These are phyloP conservation scores for Abscondita cerata DNA, from an alignment of 2,888 invertebrate species.

Conservation along the genomic window DNA sequence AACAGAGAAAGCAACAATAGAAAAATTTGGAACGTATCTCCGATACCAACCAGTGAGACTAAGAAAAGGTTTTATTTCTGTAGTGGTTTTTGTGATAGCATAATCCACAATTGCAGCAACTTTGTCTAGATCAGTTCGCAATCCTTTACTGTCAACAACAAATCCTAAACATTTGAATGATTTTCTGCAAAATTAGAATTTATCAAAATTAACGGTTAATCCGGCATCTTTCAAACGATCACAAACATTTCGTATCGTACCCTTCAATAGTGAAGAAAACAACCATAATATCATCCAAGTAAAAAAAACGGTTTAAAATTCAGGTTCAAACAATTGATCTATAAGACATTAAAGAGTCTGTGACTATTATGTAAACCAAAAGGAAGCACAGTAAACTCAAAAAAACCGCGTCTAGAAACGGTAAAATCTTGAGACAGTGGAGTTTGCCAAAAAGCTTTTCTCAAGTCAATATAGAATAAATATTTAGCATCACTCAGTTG, in stretches of 20 bases:
- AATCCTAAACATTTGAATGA: constrained; percentile 42
- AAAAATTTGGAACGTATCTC: constrained; percentile 43
- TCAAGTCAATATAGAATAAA: constrained; percentile 39
- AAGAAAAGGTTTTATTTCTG: constrained; percentile 44
- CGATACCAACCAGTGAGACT: constrained; percentile 45
- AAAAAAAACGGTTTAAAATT: constrained; percentile 25
- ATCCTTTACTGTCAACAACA: constrained; percentile 39
- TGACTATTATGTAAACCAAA: constrained; percentile 39
- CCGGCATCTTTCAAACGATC: constrained; percentile 32
- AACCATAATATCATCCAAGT: constrained; percentile 43
- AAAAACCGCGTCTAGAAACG: constrained; percentile 44
- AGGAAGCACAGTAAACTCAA: constrained; percentile 40
- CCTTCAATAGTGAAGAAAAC: constrained; percentile 22
- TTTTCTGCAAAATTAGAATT: constrained; percentile 41
- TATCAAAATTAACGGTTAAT: constrained; percentile 41
- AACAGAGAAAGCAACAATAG: constrained; percentile 40
- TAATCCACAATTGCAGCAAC: constrained; percentile 42
- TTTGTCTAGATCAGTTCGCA: constrained; percentile 44
- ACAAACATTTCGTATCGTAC: constrained; percentile 30
- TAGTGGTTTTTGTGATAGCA: constrained; percentile 38
- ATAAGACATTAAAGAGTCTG: constrained; percentile 36
- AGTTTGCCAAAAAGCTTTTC: constrained; percentile 42
- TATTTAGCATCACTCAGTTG: constrained; percentile 38
- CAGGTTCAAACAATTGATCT: constrained; percentile 32
- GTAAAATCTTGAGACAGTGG: constrained; percentile 43